These are phyloP conservation scores for Arvicanthis niloticus DNA, from an alignment of 2,113 vertebrate genomes.

Conservation along the genomic window DNA sequence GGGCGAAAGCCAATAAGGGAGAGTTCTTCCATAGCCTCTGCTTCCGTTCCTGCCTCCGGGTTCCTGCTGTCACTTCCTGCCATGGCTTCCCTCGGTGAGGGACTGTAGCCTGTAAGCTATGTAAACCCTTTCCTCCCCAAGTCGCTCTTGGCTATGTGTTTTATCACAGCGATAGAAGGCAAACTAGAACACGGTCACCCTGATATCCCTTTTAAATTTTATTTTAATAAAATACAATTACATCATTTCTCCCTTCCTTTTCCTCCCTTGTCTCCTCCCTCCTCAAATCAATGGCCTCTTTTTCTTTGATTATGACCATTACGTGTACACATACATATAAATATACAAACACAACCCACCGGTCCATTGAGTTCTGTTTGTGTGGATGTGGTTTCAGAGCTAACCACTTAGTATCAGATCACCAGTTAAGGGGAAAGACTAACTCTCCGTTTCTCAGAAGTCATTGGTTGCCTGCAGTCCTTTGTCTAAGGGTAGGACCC, in stretches of 20 bases:
- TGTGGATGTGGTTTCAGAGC: not conserved
- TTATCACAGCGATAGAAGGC: not conserved
- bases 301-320: not conserved
- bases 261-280: not conserved
- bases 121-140: not conserved
- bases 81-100: not conserved
- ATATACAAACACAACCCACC: not conserved
- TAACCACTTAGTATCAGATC: not conserved
- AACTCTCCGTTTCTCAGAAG: no score
- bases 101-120: not conserved
- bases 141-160: not conserved
- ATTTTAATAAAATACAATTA: not conserved
- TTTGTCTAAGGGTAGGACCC: not conserved
- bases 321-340: not conserved
- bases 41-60: not conserved
- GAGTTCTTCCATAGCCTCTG: not conserved
- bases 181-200: not conserved
- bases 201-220: not conserved
- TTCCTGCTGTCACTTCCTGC: not conserved
- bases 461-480: not conserved
- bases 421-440: not conserved
- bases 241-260: not conserved
- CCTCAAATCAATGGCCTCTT: not conserved
- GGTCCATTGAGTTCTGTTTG: not conserved
- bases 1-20: not conserved